Conservation (phyloP, 2,888 invertebrate species). For the Aethes cnicana region DNA sequence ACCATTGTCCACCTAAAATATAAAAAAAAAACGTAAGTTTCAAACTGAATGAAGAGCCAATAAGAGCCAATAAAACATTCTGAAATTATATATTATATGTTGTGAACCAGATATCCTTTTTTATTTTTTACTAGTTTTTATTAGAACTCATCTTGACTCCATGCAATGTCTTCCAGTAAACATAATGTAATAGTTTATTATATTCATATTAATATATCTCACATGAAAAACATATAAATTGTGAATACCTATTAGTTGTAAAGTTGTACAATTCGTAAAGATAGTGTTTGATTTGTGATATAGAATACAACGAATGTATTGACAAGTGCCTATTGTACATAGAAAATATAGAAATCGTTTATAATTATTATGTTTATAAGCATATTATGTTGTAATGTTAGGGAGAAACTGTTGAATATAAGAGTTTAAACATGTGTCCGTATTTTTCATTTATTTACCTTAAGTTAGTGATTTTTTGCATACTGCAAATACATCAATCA, state of each 20-base stretch:
- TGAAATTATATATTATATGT: too few species aligned
- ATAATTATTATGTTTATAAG: conserved; percentile 49
- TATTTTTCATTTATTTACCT: background rate
- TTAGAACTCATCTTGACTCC: background rate
- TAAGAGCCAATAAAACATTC: too few species aligned
- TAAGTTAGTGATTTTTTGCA: background rate
- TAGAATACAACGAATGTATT: conserved; percentile 70
- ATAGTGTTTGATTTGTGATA: conserved; percentile 72
- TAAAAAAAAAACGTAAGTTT: too few species aligned
- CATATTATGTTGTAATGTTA: conserved; percentile 51
- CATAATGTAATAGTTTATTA: conserved; percentile 9
- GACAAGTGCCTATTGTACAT: conserved; percentile 69
- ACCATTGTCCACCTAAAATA: too few species aligned
- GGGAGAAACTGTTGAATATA: conserved; percentile 65
- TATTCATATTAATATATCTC: conserved; percentile 19
- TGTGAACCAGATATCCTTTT: too few species aligned
- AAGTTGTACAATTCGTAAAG: conserved; percentile 33
- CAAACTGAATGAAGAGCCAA: too few species aligned
- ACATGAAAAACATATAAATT: conserved; percentile 13
- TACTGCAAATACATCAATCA: too few species aligned
- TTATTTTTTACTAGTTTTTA: background rate
- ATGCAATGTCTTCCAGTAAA: conserved; percentile 21
- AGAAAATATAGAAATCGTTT: conserved; percentile 45
- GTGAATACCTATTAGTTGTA: conserved; percentile 35
- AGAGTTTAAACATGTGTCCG: conserved; percentile 48